A percentile compares a stretch with the other conserved stretches of the same genome.
phyloP scores from a whole-genome alignment of 2,113 vertebrate species.

The Ursus arctos region DNA sequence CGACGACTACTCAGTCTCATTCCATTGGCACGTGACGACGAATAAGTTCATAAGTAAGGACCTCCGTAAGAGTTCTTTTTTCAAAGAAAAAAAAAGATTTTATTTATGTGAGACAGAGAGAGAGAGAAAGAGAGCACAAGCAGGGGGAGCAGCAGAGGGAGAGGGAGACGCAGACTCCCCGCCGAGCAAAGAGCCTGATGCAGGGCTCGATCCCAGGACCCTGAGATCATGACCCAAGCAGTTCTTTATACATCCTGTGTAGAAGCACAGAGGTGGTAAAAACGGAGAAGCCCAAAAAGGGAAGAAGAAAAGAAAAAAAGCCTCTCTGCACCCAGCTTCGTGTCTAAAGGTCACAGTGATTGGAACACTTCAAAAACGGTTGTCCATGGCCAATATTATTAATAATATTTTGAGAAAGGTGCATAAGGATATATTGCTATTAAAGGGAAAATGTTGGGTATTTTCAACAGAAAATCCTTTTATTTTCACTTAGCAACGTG shows the following conservation, averaged over 20 bases:
- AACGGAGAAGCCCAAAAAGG: background rate
- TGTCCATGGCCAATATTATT: background rate
- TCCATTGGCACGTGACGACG: background rate
- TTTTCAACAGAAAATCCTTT: slow-evolving; percentile 1
- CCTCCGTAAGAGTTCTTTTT: background rate
- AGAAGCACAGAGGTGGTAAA: background rate
- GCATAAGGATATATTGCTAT: background rate
- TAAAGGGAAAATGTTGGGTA: background rate
- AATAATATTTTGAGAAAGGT: slow-evolving; percentile 40
- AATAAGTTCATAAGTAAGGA: slow-evolving; percentile 9
- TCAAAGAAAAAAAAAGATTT: too few relatives aligned
- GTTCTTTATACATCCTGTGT: background rate
- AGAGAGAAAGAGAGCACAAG: too few relatives aligned
- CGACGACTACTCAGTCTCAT: background rate
- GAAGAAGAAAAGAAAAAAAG: background rate
- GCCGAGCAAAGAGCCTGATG: too few relatives aligned
- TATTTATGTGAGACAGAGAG: too few relatives aligned
- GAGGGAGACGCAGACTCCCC: too few relatives aligned
- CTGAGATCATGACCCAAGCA: background rate
- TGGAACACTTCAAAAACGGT: background rate
- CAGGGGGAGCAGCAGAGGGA: too few relatives aligned
- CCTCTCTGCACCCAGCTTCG: background rate
- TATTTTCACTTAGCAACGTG: background rate
- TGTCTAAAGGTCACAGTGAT: background rate
- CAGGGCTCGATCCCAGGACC: too few relatives aligned